Evolutionary conservation across 1,140 invertebrate genomes (phyloP).

Genomic region (Palaemon carinicauda): DNA sequence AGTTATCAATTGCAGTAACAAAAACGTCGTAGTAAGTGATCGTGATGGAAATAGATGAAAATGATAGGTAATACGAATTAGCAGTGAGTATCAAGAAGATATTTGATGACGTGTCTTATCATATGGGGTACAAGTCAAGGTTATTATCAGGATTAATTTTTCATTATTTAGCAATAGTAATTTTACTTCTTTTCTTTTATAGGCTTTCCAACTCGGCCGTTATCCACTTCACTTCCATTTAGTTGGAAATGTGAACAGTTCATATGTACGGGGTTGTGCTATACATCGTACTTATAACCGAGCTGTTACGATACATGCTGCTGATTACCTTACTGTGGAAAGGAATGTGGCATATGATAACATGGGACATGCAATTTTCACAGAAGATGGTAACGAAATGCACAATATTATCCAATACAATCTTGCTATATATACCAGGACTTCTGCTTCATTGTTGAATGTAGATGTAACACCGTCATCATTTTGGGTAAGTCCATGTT

Average conservation of each 20-base stretch:
- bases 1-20: no score
- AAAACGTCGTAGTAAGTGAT: no score
- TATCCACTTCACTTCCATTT: conserved; percentile 58
- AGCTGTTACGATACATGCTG: conserved; percentile 52
- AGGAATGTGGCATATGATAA: conserved; percentile 51
- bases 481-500: conserved; percentile 45
- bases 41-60: no score
- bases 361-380: conserved; percentile 56
- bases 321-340: conserved; percentile 43
- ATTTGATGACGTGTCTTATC: background rate
- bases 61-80: background rate
- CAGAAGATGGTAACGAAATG: conserved; percentile 53
- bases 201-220: conserved; percentile 54
- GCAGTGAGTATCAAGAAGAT: background rate
- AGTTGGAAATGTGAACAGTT: conserved; percentile 37
- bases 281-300: conserved; percentile 57
- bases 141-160: no score
- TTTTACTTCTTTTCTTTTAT: background rate
- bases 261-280: conserved; percentile 48
- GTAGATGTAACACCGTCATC: conserved; percentile 49
- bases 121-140: no score
- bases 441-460: conserved; percentile 43
- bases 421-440: conserved; percentile 48
- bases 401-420: conserved; percentile 54
- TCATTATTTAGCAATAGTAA: no score